Evolutionary conservation across 2,797 vertebrate species (phyloP).

Genomic region (Bryconaethiops microstoma): DNA sequence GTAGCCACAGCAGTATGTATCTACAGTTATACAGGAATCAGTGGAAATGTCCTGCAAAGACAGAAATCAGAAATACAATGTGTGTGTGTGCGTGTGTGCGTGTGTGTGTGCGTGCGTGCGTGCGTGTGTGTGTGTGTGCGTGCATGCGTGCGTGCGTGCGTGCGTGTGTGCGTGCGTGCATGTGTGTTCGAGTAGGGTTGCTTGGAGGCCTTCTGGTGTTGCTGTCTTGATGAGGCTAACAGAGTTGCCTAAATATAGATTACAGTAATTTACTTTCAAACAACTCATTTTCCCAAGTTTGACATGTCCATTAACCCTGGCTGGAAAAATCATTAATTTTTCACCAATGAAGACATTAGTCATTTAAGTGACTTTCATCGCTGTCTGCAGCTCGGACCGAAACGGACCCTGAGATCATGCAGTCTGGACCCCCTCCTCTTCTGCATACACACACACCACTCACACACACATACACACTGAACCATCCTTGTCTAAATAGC

Average conservation of each 20-base stretch:
- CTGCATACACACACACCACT: slow-evolving; percentile 53
- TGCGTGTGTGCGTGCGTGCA: neutral
- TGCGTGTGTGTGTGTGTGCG: slow-evolving; percentile 1
- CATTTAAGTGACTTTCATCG: slow-evolving; percentile 86
- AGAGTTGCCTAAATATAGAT: slow-evolving; percentile 91
- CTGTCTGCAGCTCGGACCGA: slow-evolving; percentile 77
- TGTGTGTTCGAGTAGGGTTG: neutral
- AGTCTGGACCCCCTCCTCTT: slow-evolving; percentile 51
- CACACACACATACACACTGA: slow-evolving; percentile 44
- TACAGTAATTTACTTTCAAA: slow-evolving; percentile 95
- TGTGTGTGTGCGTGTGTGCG: slow-evolving; percentile 17
- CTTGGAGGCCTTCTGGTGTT: slow-evolving; percentile 61
- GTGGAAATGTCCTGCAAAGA: too few relatives aligned
- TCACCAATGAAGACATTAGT: slow-evolving; percentile 90
- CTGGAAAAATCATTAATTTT: slow-evolving; percentile 93
- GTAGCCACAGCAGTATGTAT: too few relatives aligned
- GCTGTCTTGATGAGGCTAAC: slow-evolving; percentile 63
- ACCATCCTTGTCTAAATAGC: slow-evolving; percentile 64
- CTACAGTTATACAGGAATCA: too few relatives aligned
- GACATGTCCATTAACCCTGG: slow-evolving; percentile 95
- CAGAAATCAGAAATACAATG: neutral
- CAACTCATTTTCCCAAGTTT: slow-evolving; percentile 92
- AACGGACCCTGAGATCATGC: slow-evolving; percentile 63
- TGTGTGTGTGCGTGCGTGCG: slow-evolving; percentile 29
- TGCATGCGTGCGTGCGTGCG: slow-evolving; percentile 8